These are phyloP conservation scores for Dynastes hyllus DNA, from an alignment of 2,888 invertebrate genomes.

Conservation along the genomic window DNA sequence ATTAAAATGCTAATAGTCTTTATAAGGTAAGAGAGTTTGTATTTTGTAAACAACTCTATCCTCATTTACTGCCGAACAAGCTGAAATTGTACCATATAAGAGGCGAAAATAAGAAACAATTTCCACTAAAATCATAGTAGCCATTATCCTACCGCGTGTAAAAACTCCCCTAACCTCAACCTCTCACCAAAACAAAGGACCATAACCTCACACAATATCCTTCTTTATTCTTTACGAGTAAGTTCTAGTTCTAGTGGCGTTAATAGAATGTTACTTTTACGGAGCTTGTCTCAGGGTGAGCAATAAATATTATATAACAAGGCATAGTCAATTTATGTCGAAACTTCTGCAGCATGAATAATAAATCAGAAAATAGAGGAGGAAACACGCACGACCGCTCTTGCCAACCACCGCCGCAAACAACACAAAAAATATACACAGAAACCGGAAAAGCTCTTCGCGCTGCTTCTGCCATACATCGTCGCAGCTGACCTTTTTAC, in stretches of 20 bases:
- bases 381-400: constrained; percentile 35
- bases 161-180: no score
- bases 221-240: no score
- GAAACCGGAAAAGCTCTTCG: constrained; percentile 60
- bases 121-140: no score
- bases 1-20: no score
- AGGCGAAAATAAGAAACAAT: no score
- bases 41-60: no score
- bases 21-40: no score
- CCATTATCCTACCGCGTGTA: no score
- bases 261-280: constrained; percentile 41
- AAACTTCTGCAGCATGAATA: constrained; percentile 51
- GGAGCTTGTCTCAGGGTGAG: constrained; percentile 5
- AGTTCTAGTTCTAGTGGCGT: background rate
- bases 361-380: constrained; percentile 52
- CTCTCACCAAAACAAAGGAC: no score
- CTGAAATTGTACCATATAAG: no score
- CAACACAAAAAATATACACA: constrained; percentile 57
- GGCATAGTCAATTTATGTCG: constrained; percentile 51
- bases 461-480: constrained; percentile 40
- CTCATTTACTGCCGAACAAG: no score
- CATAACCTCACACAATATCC: no score
- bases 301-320: constrained; percentile 48
- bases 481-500: constrained; percentile 58
- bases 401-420: constrained; percentile 8